Evolutionary conservation across 2,888 invertebrate species (phyloP), one percentile per base, ranked within the genome.

Genomic region (Spisula subtruncata): DNA sequence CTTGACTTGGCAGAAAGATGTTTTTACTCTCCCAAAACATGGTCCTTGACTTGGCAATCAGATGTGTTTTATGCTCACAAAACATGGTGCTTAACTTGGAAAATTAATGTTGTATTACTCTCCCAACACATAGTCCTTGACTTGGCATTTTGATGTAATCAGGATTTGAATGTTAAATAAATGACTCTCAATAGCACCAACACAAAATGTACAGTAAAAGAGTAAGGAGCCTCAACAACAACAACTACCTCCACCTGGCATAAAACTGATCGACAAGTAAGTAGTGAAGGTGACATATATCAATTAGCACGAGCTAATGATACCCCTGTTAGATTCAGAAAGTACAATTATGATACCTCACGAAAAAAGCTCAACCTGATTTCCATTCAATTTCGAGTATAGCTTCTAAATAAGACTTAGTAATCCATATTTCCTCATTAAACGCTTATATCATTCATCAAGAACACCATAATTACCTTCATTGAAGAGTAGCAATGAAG

Each of bases 371-470:
- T 12, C 41, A 8, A 66, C 2, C 60, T 66, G 60, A 66, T 66
- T 66, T 66, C 25, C 25, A 25, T 25, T 66, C 25, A 66, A 66
- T 66, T 66, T 66, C 25, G 10, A 66, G 51, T 51, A 25, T 66
- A 25, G 60, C 60, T 25, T 66, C n/a, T 66, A 66, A 66, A 66
- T 25, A 0, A 66, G 60, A 25, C 60, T 66, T 12, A 25, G 60
- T 25, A 25, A 66, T 32, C 75, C 32, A 75, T 32, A 75, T 75
- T 75, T 75, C 75, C 75, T 75, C 75, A 75, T 75, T 32, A 35
- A 35, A 75, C 16, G 16, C 75, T 75, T 75, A 29, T 8, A 75
- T 75, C 75, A 75, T 75, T 75, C 75, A 75, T 32, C 75, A 75
- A 75, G 29, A 14, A 12, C 18, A 75, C 75, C 35, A 12, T 75